A percentile compares a stretch with the other conserved stretches of the same genome.
phyloP scores from a whole-genome alignment of 2,888 invertebrate genomes.

The Sarcophaga variegata region DNA sequence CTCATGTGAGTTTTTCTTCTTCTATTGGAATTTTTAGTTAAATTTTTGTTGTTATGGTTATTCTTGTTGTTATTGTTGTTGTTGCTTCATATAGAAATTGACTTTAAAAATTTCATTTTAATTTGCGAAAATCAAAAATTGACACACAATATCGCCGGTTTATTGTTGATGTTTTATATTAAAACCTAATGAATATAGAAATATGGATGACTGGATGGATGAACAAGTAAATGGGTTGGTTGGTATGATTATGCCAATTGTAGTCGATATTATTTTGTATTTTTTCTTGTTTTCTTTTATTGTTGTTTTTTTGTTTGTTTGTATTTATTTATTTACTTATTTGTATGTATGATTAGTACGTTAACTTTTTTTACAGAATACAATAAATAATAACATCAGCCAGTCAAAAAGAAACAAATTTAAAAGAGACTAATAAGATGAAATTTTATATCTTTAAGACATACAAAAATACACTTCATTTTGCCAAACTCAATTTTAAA shows the following conservation, averaged over 20 bases:
- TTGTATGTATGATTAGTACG: constrained; percentile 47
- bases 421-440: background rate
- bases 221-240: no score
- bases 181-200: background rate
- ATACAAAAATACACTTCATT: background rate
- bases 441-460: constrained; percentile 54
- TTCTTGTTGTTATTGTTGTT: no score
- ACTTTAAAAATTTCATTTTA: background rate
- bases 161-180: background rate
- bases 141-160: background rate
- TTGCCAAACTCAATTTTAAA: no score
- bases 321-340: constrained; percentile 24
- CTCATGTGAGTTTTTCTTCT: no score
- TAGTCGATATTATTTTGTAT: background rate
- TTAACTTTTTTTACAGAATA: constrained; percentile 17
- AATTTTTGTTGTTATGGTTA: no score
- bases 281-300: constrained; percentile 22
- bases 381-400: background rate
- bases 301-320: no score
- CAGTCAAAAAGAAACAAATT: constrained; percentile 2
- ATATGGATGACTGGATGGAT: no score
- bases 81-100: no score
- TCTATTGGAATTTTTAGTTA: no score
- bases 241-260: background rate
- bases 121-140: constrained; percentile 19